A percentile compares a stretch with the other conserved stretches of the same genome.
These are phyloP conservation scores for Athene noctua DNA, from an alignment of 2,113 vertebrate genomes.

Conservation along the genomic window DNA sequence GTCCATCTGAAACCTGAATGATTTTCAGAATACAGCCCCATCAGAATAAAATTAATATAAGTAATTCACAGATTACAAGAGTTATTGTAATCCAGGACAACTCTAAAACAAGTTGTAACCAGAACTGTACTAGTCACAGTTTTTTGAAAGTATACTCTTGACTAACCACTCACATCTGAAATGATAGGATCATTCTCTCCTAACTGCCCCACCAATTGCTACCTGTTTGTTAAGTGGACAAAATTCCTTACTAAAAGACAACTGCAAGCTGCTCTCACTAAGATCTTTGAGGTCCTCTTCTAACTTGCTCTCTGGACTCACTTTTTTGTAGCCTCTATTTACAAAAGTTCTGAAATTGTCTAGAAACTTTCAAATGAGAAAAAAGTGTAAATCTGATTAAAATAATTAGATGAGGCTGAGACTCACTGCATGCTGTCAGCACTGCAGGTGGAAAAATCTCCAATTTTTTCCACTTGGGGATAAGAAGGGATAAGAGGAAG, in stretches of 20 bases:
- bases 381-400: neutral
- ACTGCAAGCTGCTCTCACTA: neutral
- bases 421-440: neutral
- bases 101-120: neutral
- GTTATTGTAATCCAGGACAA: neutral
- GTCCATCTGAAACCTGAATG: neutral
- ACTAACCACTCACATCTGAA: neutral
- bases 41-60: neutral
- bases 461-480: neutral
- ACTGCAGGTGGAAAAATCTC: neutral
- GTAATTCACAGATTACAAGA: neutral
- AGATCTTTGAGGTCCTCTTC: neutral
- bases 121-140: neutral
- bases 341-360: neutral
- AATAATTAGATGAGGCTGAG: neutral
- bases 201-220: neutral
- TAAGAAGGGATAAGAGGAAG: neutral
- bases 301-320: neutral
- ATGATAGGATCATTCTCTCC: neutral
- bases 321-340: neutral
- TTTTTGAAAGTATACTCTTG: neutral
- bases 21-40: neutral
- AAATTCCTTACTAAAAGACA: neutral
- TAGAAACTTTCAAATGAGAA: neutral
- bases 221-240: neutral